Percentiles rank a stretch among this genome's conserved stretches.
phyloP scores from a whole-genome alignment of 92 coral and sea anemone species.

The Porites cylindrica region DNA sequence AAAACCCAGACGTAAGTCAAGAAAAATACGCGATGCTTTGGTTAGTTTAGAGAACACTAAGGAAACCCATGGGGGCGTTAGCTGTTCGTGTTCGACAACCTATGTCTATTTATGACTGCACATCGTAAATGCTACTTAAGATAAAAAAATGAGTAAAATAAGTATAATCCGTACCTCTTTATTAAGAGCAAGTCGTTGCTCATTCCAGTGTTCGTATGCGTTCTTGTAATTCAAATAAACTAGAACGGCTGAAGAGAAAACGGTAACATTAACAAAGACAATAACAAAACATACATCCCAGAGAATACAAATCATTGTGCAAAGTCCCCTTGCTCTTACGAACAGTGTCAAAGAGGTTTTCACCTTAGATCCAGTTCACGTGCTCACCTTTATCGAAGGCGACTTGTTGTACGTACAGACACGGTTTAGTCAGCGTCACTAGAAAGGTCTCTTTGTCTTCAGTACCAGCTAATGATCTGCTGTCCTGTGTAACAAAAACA shows the following conservation, averaged over 20 bases:
- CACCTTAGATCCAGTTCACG: background rate
- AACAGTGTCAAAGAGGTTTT: background rate
- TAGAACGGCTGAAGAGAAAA: conserved; percentile 80
- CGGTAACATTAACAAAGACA: background rate
- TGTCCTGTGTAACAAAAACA: conserved; percentile 62
- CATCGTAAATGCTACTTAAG: background rate
- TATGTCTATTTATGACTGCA: background rate
- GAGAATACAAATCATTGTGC: no score
- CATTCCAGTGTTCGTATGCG: conserved; percentile 99
- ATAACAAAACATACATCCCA: background rate
- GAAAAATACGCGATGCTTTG: no score
- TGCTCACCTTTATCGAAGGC: conserved; percentile 96
- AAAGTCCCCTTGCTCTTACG: no score
- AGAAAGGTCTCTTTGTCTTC: conserved; percentile 98
- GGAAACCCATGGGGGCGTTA: no score
- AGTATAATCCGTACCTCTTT: conserved; percentile 77
- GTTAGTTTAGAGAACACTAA: no score
- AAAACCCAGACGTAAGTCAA: no score
- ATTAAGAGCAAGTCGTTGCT: conserved; percentile 93
- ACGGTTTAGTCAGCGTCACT: conserved; percentile 92
- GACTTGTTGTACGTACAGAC: conserved; percentile 91
- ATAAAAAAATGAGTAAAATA: no score
- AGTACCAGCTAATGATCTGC: conserved; percentile 79
- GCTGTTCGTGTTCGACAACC: no score
- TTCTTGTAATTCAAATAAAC: conserved; percentile 98